Evolutionary conservation across 2,113 vertebrate species (phyloP), one percentile per base, ranked within the genome.

Genomic region (Centrocercus urophasianus): DNA sequence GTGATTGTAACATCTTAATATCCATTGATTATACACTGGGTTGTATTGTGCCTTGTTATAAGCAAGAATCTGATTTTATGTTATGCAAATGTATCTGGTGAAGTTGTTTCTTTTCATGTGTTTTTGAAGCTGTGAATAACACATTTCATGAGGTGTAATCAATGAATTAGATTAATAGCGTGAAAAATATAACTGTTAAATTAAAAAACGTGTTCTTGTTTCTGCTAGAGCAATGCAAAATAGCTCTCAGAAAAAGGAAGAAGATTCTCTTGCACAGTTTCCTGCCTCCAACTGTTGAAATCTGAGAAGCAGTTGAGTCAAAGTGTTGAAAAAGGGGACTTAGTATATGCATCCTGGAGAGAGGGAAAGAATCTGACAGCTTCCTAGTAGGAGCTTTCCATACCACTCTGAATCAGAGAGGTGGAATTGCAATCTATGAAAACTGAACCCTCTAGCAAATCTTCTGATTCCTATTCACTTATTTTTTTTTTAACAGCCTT

Each of bases 231-330:
- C 74, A 75, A 93, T 87, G 86, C 63, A 83, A 12, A 95, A 81
- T 43, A 92, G 81, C 56, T 80, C 40, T 86, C 47, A 75, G 65
- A 65, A 83, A 87, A 75, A 48, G 50, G 70, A 77, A 48, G 43
- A 85, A 90, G 48, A 50, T 84, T 89, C 50, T 89, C 85, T 65
- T 93, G 64, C 86, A 80, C 83, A 18, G 48, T 88, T 78, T 92
- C 63, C 83, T 57, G 2, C 92, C 70, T 93, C 83, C 80, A 77
- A 16, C 83, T 78, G 57, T 86, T 94, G 42, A 77, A 72, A 88
- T 93, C 70, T 94, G 73, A 89, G 83, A 90, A 90, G 77, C 43
- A 79, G 18, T 61, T 78, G 70, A 86, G 27, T 30, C 54, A n/a
- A 86, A 91, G 61, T 69, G 27, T 90, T 90, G 66, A 40, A 72